Percentiles rank a stretch among this genome's conserved stretches.
These are phyloP conservation scores for Amia ocellicauda DNA, from an alignment of 2,113 vertebrate genomes.

Conservation along the genomic window DNA sequence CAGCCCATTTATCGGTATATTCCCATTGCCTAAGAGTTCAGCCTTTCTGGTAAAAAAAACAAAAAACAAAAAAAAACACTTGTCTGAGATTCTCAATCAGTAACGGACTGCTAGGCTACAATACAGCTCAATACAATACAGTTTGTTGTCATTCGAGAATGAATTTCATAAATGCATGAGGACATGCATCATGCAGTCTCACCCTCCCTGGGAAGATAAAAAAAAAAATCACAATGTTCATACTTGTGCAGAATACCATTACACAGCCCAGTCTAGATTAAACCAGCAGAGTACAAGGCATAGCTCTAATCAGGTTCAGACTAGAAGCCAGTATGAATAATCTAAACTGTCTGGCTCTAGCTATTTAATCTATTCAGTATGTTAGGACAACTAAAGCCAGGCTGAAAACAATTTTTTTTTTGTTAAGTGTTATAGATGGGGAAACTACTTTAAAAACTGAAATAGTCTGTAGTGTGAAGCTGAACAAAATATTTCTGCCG, in stretches of 20 bases:
- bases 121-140: no score
- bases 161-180: background rate
- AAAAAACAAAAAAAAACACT: no score
- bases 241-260: conserved; percentile 42
- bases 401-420: background rate
- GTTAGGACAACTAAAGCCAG: conserved; percentile 26
- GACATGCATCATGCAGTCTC: background rate
- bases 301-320: conserved; percentile 30
- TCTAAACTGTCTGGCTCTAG: conserved; percentile 30
- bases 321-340: conserved; percentile 48
- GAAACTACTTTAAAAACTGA: background rate
- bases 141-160: background rate
- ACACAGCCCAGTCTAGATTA: conserved; percentile 34
- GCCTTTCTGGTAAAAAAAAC: no score
- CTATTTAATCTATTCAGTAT: conserved; percentile 12
- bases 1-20: no score
- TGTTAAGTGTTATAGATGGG: background rate
- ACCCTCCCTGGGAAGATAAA: background rate
- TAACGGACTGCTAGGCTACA: no score
- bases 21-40: no score
- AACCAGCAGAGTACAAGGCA: conserved; percentile 30
- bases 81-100: no score
- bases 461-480: background rate
- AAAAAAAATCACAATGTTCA: background rate
- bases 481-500: background rate